Base-by-base conservation (phyloP, 2,888 invertebrate species). In the Plagodis pulveraria region DNA sequence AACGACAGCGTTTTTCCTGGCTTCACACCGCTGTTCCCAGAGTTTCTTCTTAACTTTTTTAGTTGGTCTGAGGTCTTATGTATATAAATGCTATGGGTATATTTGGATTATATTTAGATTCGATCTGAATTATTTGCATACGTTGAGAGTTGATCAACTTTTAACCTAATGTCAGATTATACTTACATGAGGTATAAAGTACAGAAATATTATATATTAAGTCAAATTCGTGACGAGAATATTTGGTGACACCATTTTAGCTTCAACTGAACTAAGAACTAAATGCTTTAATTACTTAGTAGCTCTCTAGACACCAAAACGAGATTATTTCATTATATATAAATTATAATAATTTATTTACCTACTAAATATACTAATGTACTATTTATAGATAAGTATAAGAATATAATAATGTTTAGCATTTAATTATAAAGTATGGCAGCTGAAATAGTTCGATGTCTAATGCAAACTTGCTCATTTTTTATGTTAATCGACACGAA, bases 391-490 rank as follows among this genome's bases (percentile, higher is more conserved):
- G 10, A 40, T 40, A 10, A 40, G 0, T 45, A 45, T 45, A 44
- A 51, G 51, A 51, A 36, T 36, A 44, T 0, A 36, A 22, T 51
- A 10, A 22, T 10, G 10, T 40, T 44, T 9, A 42, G 6, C 34
- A 34, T 22, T 41, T 40, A 40, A 10, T 11, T 49, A n/a, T 40
- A 48, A 11, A 10, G 10, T 36, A 46, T 36, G 58, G 54, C 58
- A 50, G 58, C 58, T 54, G 46, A 45, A 44, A 11, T 52, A 12
- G 45, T 0, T 40, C 10, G 22, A 22, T 22, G 22, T 22, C 36
- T 40, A 40, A 5, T 22, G 57, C 46, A 63, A 50, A 41, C 65
- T 65, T 71, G 68, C 60, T 66, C 64, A 66, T 62, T 65, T 40
- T n/a, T 40, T 5, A 53, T 49, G 59, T 57, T 54, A 36, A 36